phyloP scores from a whole-genome alignment of 2,797 vertebrate genomes.

The Mionectes olivaceus region DNA sequence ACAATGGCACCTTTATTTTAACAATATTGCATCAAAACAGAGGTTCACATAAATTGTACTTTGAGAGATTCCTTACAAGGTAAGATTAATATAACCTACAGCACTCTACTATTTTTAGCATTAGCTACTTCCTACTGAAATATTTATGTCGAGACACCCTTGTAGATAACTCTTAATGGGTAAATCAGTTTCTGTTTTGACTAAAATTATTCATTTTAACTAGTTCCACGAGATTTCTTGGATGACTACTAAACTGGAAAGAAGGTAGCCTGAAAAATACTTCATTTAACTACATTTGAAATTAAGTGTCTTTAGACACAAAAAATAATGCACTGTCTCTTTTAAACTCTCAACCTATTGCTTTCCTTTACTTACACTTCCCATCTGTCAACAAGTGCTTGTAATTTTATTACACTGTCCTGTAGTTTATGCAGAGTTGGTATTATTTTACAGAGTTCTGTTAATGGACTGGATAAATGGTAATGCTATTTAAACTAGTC shows the following conservation, averaged over 20 bases:
- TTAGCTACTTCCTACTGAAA: constrained; percentile 44
- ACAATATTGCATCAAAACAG: not conserved
- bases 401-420: constrained; percentile 82
- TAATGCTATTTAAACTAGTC: constrained; percentile 86
- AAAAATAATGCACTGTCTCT: constrained; percentile 64
- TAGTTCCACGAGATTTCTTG: constrained; percentile 2
- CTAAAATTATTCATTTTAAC: not conserved
- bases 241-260: not conserved
- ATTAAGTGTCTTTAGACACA: not conserved
- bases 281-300: not conserved
- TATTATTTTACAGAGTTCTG: constrained; percentile 88
- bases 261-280: constrained; percentile 7
- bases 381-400: constrained; percentile 82
- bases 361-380: constrained; percentile 78
- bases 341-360: constrained; percentile 71
- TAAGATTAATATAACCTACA: not conserved
- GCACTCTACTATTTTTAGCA: constrained; percentile 10
- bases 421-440: constrained; percentile 80
- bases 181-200: constrained; percentile 32
- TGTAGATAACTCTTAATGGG: not conserved
- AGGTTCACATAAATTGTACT: not conserved
- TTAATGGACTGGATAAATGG: constrained; percentile 88
- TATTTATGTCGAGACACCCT: constrained; percentile 40
- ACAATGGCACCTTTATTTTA: not conserved
- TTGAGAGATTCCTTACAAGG: not conserved